Percentiles rank a stretch among this genome's conserved stretches.
These are phyloP conservation scores for Lysandra bellargus DNA, from an alignment of 2,888 invertebrate species.

Conservation along the genomic window DNA sequence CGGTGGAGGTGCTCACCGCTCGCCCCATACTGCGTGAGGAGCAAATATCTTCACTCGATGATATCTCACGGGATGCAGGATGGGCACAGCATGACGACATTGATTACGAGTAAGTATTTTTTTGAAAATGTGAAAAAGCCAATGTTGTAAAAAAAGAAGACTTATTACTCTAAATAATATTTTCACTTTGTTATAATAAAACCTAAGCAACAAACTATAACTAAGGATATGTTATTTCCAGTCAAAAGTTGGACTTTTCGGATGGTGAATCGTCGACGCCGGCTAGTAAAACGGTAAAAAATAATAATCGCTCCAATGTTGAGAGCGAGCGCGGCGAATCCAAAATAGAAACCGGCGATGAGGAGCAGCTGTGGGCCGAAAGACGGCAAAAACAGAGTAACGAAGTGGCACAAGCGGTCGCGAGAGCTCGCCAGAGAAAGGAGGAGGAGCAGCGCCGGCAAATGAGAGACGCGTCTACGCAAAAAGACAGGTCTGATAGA, in stretches of 20 bases:
- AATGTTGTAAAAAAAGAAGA: not conserved
- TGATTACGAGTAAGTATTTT: constrained; percentile 88
- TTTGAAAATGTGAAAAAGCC: not conserved
- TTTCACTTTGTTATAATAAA: not conserved
- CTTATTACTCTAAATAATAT: not conserved
- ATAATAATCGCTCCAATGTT: constrained; percentile 56
- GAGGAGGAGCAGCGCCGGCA: constrained; percentile 92
- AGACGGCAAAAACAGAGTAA: constrained; percentile 84
- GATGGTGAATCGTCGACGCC: constrained; percentile 87
- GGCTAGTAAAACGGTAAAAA: constrained; percentile 58
- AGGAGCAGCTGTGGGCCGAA: constrained; percentile 84
- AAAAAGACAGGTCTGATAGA: constrained; percentile 52
- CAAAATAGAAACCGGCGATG: constrained; percentile 67
- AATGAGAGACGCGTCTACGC: constrained; percentile 56
- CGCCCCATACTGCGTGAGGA: constrained; percentile 96
- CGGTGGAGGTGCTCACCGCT: constrained; percentile 84
- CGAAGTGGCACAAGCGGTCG: constrained; percentile 89
- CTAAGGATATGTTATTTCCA: constrained; percentile 54
- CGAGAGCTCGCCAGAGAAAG: constrained; percentile 90
- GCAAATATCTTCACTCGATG: constrained; percentile 94
- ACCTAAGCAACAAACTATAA: not conserved
- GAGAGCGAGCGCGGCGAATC: constrained; percentile 65
- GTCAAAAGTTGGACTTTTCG: constrained; percentile 95
- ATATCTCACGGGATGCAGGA: constrained; percentile 92
- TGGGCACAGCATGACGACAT: constrained; percentile 97